Percentiles rank a stretch among this genome's conserved stretches.
Conservation (phyloP, 2,888 invertebrate genomes). For the Nomada lathburiana region DNA sequence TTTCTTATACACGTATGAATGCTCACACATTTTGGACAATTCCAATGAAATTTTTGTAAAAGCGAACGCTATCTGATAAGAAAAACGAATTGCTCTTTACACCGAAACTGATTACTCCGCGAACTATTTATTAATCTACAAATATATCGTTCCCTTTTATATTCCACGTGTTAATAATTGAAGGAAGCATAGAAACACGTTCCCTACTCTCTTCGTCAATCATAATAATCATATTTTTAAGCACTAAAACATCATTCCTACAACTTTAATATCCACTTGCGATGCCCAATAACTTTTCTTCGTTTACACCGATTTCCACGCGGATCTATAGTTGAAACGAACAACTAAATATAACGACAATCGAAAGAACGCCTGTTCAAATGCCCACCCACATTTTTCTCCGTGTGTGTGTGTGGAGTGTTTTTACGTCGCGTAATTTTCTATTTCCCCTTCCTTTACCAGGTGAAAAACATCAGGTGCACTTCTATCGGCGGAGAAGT, state of each 20-base stretch:
- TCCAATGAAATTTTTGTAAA: background rate
- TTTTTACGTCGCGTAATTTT: slow-evolving; percentile 13
- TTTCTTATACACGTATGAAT: too few species aligned
- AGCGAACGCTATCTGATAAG: background rate
- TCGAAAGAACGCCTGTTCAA: background rate
- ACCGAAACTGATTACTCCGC: background rate
- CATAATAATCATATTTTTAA: too few species aligned
- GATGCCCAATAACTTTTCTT: too few species aligned
- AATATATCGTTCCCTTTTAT: too few species aligned
- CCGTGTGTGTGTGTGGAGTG: background rate
- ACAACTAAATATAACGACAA: background rate
- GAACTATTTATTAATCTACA: too few species aligned
- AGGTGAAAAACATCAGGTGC: slow-evolving; percentile 43
- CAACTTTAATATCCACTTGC: background rate
- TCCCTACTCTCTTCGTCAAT: background rate
- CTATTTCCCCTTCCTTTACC: slow-evolving; percentile 27
- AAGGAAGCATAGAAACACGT: background rate
- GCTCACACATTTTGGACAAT: background rate
- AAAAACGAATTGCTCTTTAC: background rate
- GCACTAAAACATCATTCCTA: background rate
- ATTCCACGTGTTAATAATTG: background rate
- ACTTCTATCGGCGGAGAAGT: slow-evolving; percentile 10
- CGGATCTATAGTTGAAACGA: background rate
- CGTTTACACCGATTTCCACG: background rate
- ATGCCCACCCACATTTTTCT: background rate